Evolutionary conservation across 2,113 vertebrate species (phyloP).

Genomic region (Nettapus auritus): DNA sequence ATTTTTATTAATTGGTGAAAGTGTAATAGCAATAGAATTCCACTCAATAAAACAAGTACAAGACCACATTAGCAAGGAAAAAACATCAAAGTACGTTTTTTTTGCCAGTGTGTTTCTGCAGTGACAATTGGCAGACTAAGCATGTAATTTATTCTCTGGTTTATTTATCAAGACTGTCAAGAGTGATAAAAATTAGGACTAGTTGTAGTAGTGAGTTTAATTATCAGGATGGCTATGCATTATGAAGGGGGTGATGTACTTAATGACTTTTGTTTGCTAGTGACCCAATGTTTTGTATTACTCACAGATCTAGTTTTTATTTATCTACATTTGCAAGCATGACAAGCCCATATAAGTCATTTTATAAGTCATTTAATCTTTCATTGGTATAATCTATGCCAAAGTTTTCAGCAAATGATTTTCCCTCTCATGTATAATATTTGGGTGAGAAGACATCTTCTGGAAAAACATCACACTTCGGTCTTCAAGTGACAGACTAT

Average conservation of each 20-base stretch:
- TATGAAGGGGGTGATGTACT: background rate
- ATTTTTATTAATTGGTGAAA: conserved; percentile 25
- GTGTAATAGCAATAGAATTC: background rate
- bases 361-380: background rate
- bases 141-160: background rate
- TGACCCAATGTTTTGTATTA: background rate
- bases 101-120: background rate
- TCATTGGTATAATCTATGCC: background rate
- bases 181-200: background rate
- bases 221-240: background rate
- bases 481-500: background rate
- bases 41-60: background rate
- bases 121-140: background rate
- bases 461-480: background rate
- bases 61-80: background rate
- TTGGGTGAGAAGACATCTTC: background rate
- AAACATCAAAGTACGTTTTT: background rate
- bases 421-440: background rate
- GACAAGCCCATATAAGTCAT: background rate
- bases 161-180: background rate
- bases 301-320: background rate
- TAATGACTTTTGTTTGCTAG: background rate
- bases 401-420: background rate
- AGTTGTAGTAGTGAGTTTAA: background rate
- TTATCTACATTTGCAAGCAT: background rate